Percentiles rank a stretch among this genome's conserved stretches.
Conservation (phyloP, 2,797 vertebrate genomes). For the Poecilia wingei region DNA sequence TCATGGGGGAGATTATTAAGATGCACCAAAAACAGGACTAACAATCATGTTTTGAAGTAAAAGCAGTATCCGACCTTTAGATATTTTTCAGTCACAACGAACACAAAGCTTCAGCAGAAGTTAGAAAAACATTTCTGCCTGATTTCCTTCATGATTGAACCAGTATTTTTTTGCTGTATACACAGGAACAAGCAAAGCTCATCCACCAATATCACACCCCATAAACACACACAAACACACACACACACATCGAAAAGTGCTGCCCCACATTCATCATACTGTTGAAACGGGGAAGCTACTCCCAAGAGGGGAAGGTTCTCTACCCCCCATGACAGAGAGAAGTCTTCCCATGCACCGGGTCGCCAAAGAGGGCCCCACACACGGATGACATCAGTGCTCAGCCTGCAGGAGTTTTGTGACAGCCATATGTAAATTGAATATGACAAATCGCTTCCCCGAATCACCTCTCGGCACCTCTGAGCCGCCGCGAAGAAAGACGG, state of each 20-base stretch:
- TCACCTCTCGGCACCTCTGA: constrained; percentile 74
- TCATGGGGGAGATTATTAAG: neutral
- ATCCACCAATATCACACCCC: constrained; percentile 36
- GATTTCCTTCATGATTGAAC: neutral
- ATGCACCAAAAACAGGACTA: neutral
- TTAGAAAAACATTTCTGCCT: neutral
- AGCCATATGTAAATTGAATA: constrained; percentile 84
- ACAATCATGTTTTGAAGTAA: neutral
- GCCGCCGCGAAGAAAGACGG: constrained; percentile 72
- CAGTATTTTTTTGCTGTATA: neutral
- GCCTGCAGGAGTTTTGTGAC: constrained; percentile 69
- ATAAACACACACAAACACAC: constrained; percentile 20
- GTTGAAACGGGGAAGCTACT: constrained; percentile 32
- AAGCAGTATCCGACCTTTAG: neutral
- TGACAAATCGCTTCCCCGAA: constrained; percentile 79
- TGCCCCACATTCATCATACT: constrained; percentile 60
- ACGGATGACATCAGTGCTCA: constrained; percentile 74
- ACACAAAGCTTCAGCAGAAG: neutral
- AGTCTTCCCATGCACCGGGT: constrained; percentile 69
- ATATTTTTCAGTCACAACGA: neutral
- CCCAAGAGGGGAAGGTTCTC: constrained; percentile 33
- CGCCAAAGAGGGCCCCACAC: constrained; percentile 60
- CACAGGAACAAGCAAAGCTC: constrained; percentile 18
- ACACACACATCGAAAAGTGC: constrained; percentile 43
- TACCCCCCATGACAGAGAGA: constrained; percentile 39